phyloP scores from a whole-genome alignment of 2,888 invertebrate species.

The Marasmarcha lunaedactyla region DNA sequence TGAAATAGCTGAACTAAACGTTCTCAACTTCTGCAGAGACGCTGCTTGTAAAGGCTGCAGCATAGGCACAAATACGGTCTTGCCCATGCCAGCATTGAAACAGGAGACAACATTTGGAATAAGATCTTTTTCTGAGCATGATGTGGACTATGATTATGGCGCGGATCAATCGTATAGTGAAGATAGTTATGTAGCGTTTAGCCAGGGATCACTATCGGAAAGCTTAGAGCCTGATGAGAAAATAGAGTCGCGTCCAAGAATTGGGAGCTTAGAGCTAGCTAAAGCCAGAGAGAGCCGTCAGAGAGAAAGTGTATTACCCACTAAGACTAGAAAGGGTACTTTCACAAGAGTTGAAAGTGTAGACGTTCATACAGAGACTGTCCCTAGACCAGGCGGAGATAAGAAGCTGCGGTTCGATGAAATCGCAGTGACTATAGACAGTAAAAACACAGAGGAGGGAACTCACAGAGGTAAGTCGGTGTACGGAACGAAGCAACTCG shows the following conservation, averaged over 20 bases:
- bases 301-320: not conserved
- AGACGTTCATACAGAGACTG: not conserved
- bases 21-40: constrained; percentile 31
- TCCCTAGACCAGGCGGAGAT: not conserved
- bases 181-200: too few species aligned
- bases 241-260: not conserved
- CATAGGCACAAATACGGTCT: constrained; percentile 5
- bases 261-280: not conserved
- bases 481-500: not conserved
- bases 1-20: constrained; percentile 26
- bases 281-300: not conserved
- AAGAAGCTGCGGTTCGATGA: not conserved
- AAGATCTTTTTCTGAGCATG: too few species aligned
- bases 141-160: too few species aligned
- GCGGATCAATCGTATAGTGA: too few species aligned
- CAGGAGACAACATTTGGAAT: not conserved
- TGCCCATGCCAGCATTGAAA: not conserved
- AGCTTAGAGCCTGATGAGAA: not conserved
- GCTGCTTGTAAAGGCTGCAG: constrained; percentile 18
- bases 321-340: not conserved
- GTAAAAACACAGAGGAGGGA: not conserved
- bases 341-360: not conserved
- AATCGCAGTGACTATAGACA: not conserved
- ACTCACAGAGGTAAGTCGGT: too few species aligned
- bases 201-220: too few species aligned